Evolutionary conservation across 2,888 invertebrate genomes (phyloP), one percentile per base, ranked within the genome.

Genomic region (Patella depressa): DNA sequence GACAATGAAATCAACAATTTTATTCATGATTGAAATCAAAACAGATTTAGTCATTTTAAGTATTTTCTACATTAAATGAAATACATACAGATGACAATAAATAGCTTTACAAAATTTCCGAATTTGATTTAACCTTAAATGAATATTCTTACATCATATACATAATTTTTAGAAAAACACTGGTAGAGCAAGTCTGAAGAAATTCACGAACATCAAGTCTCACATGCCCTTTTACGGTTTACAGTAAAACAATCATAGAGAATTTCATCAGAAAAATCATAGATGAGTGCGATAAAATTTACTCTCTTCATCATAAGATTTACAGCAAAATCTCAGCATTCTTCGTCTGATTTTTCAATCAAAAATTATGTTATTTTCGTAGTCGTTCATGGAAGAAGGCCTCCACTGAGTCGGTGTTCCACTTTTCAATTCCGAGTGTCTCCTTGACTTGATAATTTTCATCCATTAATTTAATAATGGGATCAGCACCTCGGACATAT

Each of bases 351-450:
- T 45, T 12, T 65, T 65, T 57, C 14, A 65, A 19, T 24, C 19
- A 12, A 19, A 69, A 29, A 29, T 71, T n/a, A 24, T 29, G 70
- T 81, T 88, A 88, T 71, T 85, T 85, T 76, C 80, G 83, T 83
- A 98, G 93, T 93, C 97, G 96, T 57, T 97, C 96, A 85, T 95
- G 95, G 84, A 99, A 94, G 93, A 98, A 99, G 91, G 98, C 98
- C 90, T 97, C 97, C 3, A 99, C 96, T 0, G 98, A 96, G 92
- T 99, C 98, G 0, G 99, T 99, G 92, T 98, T 97, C 99, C 99
- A 99, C 90, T 98, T 98, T 87, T 98, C 97, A 89, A 99, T 98
- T 75, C 98, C 98, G 53, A 99, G 94, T 34, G 96, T 90, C 81
- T 98, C 97, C 90, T 95, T 94, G 1, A 97, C 94, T 89, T 96